Evolutionary conservation across 2,113 vertebrate species (phyloP).

Genomic region (Myotis yumanensis): DNA sequence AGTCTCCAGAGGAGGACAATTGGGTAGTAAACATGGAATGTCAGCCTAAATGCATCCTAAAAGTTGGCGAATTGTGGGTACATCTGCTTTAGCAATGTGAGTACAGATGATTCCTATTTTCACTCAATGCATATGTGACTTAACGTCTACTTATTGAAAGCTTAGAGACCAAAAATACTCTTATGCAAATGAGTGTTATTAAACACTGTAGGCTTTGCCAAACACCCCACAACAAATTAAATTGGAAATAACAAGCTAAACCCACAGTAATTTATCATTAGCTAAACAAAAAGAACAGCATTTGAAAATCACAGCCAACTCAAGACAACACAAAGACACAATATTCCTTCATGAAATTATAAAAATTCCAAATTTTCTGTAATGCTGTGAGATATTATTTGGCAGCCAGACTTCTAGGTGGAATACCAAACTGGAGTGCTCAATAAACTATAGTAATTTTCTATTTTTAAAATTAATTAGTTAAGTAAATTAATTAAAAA

Average conservation of each 20-base stretch:
- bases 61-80: background rate
- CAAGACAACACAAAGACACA: background rate
- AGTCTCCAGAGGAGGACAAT: background rate
- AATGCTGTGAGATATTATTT: background rate
- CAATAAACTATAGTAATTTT: background rate
- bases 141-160: slow-evolving; percentile 64
- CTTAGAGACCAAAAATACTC: slow-evolving; percentile 38
- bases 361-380: background rate
- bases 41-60: background rate
- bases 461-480: background rate
- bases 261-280: slow-evolving; percentile 38
- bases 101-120: background rate
- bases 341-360: background rate
- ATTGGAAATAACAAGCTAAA: slow-evolving; percentile 37
- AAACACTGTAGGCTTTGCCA: slow-evolving; percentile 54
- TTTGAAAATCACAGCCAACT: background rate
- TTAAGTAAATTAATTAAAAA: no score
- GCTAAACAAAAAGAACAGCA: background rate
- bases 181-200: slow-evolving; percentile 57
- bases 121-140: slow-evolving; percentile 12
- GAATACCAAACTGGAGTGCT: background rate
- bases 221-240: slow-evolving; percentile 42
- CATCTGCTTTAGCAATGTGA: background rate
- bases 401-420: background rate
- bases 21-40: background rate